Evolutionary conservation across 2,888 invertebrate genomes (phyloP).

Genomic region (Brenthis ino): DNA sequence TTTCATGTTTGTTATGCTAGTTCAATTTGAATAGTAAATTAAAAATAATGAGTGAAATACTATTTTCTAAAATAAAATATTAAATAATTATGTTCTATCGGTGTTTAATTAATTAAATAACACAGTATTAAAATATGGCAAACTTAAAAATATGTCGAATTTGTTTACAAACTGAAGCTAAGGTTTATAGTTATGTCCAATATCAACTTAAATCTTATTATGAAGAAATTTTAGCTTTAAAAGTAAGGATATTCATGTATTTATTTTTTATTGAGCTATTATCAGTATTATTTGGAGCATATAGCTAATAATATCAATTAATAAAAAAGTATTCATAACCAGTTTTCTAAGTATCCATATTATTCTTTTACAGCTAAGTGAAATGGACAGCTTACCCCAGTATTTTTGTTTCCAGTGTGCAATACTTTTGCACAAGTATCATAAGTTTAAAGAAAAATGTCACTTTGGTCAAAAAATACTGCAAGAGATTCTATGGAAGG

Average conservation of each 20-base stretch:
- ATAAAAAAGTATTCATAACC: neutral
- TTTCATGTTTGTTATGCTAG: conserved; percentile 4
- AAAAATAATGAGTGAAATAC: neutral
- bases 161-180: conserved; percentile 58
- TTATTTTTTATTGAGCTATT: no score
- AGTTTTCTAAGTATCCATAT: neutral
- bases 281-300: no score
- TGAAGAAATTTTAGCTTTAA: conserved; percentile 61
- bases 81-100: neutral
- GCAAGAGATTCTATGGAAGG: conserved; percentile 55
- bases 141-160: conserved; percentile 62
- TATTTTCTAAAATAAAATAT: neutral
- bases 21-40: conserved; percentile 3
- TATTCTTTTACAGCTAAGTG: conserved; percentile 50
- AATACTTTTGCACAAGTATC: conserved; percentile 60
- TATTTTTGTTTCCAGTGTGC: conserved; percentile 70
- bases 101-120: neutral
- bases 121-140: conserved; percentile 25
- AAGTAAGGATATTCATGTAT: conserved; percentile 48
- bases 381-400: conserved; percentile 57
- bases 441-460: conserved; percentile 69
- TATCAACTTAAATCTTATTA: conserved; percentile 61
- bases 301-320: neutral
- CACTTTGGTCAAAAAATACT: conserved; percentile 55
- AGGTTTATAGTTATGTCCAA: conserved; percentile 55